phyloP scores from a whole-genome alignment of 2,888 invertebrate species.

The Tiliacea aurago region DNA sequence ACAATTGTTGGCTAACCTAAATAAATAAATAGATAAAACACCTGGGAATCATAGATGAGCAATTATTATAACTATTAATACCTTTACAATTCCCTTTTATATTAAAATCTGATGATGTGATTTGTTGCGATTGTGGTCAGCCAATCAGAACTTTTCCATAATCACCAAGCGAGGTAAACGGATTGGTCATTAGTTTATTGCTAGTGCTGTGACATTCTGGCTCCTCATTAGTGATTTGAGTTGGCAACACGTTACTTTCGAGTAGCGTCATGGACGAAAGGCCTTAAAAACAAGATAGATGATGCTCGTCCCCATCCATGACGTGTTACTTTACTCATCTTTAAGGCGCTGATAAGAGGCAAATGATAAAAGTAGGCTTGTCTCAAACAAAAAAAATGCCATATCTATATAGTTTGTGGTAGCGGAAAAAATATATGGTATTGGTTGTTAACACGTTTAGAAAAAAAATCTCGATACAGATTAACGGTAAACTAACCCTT shows the following conservation, averaged over 20 bases:
- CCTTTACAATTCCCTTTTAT: not conserved
- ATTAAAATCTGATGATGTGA: conserved; percentile 3
- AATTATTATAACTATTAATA: conserved; percentile 6
- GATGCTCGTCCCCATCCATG: not conserved
- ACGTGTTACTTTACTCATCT: not conserved
- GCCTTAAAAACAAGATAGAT: not conserved
- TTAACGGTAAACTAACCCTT: no score
- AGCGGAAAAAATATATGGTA: no score
- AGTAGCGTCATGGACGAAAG: not conserved
- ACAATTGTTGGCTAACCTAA: no score
- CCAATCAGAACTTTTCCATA: not conserved
- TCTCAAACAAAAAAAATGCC: no score
- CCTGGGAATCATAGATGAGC: not conserved
- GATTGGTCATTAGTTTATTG: not conserved
- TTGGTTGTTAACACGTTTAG: no score
- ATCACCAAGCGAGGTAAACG: not conserved
- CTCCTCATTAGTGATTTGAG: not conserved
- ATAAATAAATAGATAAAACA: no score
- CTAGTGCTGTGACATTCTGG: not conserved
- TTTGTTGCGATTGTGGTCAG: conserved; percentile 1
- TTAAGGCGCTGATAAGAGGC: no score
- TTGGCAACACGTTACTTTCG: not conserved
- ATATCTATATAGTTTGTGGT: no score
- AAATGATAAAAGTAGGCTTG: no score
- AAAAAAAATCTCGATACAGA: no score